Conservation (phyloP, 2,888 invertebrate species). For the Chromoteleia sp. region DNA sequence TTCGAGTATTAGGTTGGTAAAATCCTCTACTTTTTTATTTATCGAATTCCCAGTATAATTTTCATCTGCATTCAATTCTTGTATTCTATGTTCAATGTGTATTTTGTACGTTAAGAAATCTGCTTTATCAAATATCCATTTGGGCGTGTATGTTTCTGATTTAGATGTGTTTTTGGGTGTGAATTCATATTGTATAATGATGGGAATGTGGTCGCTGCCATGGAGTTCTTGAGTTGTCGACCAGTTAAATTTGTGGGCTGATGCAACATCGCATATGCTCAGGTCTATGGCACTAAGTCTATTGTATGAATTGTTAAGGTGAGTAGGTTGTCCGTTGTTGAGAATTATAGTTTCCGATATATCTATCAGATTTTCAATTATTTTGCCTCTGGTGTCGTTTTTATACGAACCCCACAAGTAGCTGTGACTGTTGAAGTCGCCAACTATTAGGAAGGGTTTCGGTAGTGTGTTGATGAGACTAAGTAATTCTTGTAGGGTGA, state of each 20-base stretch:
- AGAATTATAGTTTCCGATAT: conserved; percentile 44
- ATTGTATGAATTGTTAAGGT: conserved; percentile 50
- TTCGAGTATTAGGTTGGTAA: conserved; percentile 13
- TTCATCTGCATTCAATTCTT: too few species aligned
- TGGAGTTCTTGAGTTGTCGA: conserved; percentile 9
- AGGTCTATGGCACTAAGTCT: conserved; percentile 10
- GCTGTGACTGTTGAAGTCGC: conserved; percentile 73
- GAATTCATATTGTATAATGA: background rate
- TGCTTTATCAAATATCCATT: too few species aligned
- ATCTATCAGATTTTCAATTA: conserved; percentile 59
- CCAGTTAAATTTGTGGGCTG: conserved; percentile 27
- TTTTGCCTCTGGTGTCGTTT: conserved; percentile 64
- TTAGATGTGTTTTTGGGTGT: too few species aligned
- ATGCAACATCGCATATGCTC: background rate
- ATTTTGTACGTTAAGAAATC: too few species aligned
- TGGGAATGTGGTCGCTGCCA: conserved; percentile 64
- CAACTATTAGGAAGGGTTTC: conserved; percentile 69
- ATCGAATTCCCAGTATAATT: background rate
- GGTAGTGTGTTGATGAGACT: conserved; percentile 70
- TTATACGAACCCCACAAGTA: conserved; percentile 66
- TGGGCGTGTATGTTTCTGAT: too few species aligned
- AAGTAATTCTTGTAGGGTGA: conserved; percentile 42
- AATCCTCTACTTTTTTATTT: conserved; percentile 2
- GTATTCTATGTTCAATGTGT: too few species aligned
- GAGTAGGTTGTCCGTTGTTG: conserved; percentile 55